Evolutionary conservation across 2,797 vertebrate species (phyloP), one percentile per base, ranked within the genome.

Genomic region (Paramormyrops hopkinsi): DNA sequence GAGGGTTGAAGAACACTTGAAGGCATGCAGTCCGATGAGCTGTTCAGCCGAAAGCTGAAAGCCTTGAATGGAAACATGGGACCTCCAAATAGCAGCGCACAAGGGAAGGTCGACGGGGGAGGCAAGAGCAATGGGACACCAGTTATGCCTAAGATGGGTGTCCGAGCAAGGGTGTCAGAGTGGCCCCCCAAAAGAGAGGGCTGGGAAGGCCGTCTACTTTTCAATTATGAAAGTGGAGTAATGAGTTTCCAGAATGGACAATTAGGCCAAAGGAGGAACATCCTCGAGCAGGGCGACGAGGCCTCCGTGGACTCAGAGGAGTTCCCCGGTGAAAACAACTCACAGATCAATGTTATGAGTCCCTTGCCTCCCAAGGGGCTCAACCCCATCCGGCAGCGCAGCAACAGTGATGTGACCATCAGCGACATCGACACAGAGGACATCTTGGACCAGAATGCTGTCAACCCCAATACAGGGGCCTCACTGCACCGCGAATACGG

Each of bases 401-500:
- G 98, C 94, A 99, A 99, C 93, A 99, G 98, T 0, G 98, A 99
- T 44, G 98, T 99, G 87, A 99, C 98, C 87, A 99, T 99, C 92
- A 99, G 98, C 11, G 98, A 99, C 93, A 98, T 99, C 0, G 98
- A 99, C 91, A 94, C 97, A 0, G 98, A 99, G 91, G 98, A 99
- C 86, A 94, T 97, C 87, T 94, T 98, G 93, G 98, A 99, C 95
- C 97, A 98, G 94, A 96, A 95, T 2, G 98, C 97, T 1, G 97
- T 99, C 91, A 99, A 99, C 93, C 98, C 98, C 83, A 99, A 99
- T 93, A 99, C 98, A 0, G 98, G 98, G 83, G 98, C 98, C 0
- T 97, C 98, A 4, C 95, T 99, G 92, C 98, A 98, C 90, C 95
- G 98, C 0, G 98, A 99, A 62, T 99, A 99, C 0, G 98, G 98